phyloP scores from a whole-genome alignment of 2,113 vertebrate genomes.

The Erythrocercus mccallii region DNA sequence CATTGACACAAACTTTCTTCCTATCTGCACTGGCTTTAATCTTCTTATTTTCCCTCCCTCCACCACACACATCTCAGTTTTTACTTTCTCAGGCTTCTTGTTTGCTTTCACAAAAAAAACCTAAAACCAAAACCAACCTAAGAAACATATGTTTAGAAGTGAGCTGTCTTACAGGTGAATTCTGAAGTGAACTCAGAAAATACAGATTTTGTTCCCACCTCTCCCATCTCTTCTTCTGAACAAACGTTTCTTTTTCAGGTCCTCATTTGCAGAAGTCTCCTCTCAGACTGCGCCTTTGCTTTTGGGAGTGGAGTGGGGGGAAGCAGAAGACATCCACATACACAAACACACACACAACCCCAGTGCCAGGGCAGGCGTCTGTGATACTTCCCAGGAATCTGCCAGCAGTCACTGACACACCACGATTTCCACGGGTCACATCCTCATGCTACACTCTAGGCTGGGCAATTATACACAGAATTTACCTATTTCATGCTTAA shows the following conservation, averaged over 20 bases:
- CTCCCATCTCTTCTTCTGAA: neutral
- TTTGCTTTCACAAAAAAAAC: neutral
- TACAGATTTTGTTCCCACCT: neutral
- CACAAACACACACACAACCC: neutral
- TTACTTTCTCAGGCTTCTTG: neutral
- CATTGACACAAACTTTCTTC: neutral
- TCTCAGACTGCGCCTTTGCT: neutral
- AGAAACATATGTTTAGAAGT: neutral
- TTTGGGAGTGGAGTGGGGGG: neutral
- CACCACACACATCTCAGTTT: accelerated
- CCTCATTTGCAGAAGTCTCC: neutral
- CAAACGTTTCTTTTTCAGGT: accelerated
- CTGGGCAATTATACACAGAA: conserved; percentile 44
- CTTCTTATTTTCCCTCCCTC: neutral
- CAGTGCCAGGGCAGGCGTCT: accelerated
- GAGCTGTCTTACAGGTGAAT: neutral
- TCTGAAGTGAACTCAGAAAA: neutral
- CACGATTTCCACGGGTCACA: neutral
- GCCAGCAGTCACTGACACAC: accelerated
- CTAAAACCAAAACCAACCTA: neutral
- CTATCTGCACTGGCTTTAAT: neutral
- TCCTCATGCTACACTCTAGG: neutral
- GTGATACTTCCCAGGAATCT: neutral
- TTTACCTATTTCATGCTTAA: conserved; percentile 61
- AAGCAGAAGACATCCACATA: neutral